Percentiles rank a stretch among this genome's conserved stretches.
phyloP scores from a whole-genome alignment of 2,113 vertebrate genomes.

The Rattus norvegicus region GRCr8 NC_086025.1:41899501-41900000 shows the following conservation, averaged over 20 bases:
- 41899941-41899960: too few relatives aligned
- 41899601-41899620: neutral
- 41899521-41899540: neutral
- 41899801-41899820: too few relatives aligned
- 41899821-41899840: too few relatives aligned
- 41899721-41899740: neutral
- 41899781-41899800: too few relatives aligned
- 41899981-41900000: too few relatives aligned
- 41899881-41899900: too few relatives aligned
- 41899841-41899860: too few relatives aligned
- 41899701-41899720: neutral
- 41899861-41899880: too few relatives aligned
- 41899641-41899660: neutral
- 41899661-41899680: neutral
- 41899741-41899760: neutral
- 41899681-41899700: neutral
- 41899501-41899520: neutral
- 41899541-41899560: neutral
- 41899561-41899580: neutral
- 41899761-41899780: too few relatives aligned
- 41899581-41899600: neutral
- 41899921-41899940: too few relatives aligned
- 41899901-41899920: too few relatives aligned
- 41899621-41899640: neutral
- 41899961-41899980: too few relatives aligned